These are phyloP conservation scores for Lanius ludovicianus DNA, from an alignment of 2,113 vertebrate species.

Conservation along the genomic window DNA sequence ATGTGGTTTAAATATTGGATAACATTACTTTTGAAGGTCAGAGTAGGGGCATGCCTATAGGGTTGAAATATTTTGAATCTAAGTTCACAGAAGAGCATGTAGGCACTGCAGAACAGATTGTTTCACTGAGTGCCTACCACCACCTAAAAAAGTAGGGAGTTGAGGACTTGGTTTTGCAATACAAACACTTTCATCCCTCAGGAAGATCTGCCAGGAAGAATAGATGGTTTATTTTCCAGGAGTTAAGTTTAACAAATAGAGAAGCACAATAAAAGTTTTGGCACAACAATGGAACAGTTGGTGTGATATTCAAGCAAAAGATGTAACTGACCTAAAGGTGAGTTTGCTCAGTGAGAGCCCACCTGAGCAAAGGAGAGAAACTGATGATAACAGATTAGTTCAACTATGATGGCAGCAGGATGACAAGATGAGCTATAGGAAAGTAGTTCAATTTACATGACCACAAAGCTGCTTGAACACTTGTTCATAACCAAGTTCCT, in stretches of 20 bases:
- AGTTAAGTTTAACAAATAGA: neutral
- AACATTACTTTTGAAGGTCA: neutral
- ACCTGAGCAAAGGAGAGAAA: neutral
- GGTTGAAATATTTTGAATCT: neutral
- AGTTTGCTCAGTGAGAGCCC: neutral
- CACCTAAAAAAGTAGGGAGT: neutral
- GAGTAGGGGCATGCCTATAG: neutral
- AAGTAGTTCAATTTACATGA: neutral
- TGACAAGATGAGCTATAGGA: neutral
- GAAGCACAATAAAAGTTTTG: neutral
- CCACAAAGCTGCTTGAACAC: neutral
- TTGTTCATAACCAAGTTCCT: fast-evolving
- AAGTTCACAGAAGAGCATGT: neutral
- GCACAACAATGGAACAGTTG: neutral
- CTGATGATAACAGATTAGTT: neutral
- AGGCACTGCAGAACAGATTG: neutral
- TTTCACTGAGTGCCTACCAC: neutral
- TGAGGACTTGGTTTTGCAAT: neutral
- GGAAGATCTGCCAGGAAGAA: neutral
- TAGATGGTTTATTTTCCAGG: neutral
- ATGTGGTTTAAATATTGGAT: neutral
- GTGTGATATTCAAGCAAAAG: neutral
- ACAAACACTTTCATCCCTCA: neutral
- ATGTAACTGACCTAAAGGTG: neutral
- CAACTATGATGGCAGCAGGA: neutral